These are phyloP conservation scores for Triops cancriformis DNA, from an alignment of 1,140 invertebrate genomes.

Conservation along the genomic window DNA sequence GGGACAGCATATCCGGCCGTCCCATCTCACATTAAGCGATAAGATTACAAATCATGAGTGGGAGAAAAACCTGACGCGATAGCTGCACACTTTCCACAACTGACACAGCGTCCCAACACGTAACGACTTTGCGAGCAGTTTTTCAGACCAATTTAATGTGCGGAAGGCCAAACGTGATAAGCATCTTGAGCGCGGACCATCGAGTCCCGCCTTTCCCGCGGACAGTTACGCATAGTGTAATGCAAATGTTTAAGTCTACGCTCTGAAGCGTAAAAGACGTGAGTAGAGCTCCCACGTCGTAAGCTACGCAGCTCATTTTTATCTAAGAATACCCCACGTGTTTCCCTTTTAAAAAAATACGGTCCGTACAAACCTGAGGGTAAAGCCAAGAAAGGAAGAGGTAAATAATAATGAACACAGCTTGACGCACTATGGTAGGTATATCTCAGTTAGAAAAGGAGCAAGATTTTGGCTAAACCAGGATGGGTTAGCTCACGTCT, in stretches of 20 bases:
- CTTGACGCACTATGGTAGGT: slow-evolving; percentile 4
- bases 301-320: neutral
- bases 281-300: neutral
- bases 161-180: too few relatives aligned
- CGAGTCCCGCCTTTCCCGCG: too few relatives aligned
- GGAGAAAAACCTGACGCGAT: neutral
- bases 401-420: neutral
- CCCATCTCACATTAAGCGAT: neutral
- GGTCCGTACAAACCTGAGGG: neutral
- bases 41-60: neutral
- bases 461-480: neutral
- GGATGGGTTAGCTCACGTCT: neutral
- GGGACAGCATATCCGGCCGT: neutral
- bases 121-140: neutral
- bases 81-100: neutral
- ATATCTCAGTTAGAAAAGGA: neutral
- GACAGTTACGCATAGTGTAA: too few relatives aligned
- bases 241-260: too few relatives aligned
- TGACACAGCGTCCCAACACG: neutral
- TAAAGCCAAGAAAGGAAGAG: neutral
- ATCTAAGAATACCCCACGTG: slow-evolving; percentile 1
- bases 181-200: too few relatives aligned
- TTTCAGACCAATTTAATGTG: too few relatives aligned
- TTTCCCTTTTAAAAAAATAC: neutral
- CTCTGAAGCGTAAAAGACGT: neutral